These are phyloP conservation scores for Drymonia ruficornis DNA, from an alignment of 2,888 invertebrate species.

Conservation along the genomic window DNA sequence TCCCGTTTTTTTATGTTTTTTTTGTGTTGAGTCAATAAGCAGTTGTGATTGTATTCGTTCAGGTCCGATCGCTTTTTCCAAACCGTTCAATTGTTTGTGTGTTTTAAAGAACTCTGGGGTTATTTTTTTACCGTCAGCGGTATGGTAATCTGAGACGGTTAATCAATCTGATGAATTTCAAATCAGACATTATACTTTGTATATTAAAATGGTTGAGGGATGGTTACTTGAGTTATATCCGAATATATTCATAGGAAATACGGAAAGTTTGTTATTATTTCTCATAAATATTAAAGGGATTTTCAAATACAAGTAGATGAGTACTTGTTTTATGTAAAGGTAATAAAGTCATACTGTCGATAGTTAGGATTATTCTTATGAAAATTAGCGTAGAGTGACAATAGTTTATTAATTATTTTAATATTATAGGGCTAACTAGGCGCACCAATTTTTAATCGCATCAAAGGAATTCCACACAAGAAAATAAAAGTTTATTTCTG, in stretches of 20 bases:
- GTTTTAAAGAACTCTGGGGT: slow-evolving; percentile 70
- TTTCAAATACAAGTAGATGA: not conserved
- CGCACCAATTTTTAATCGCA: too few species aligned
- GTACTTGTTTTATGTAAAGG: not conserved
- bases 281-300: slow-evolving; percentile 1
- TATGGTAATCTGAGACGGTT: slow-evolving; percentile 70
- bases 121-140: slow-evolving; percentile 51
- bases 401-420: too few species aligned
- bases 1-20: slow-evolving; percentile 82
- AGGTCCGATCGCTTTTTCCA: slow-evolving; percentile 77
- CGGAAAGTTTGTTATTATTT: slow-evolving; percentile 2
- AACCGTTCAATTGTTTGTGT: slow-evolving; percentile 77
- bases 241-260: slow-evolving; percentile 6
- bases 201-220: slow-evolving; percentile 40
- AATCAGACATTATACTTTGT: slow-evolving; percentile 46
- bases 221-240: slow-evolving; percentile 17
- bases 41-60: slow-evolving; percentile 83
- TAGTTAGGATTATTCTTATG: too few species aligned
- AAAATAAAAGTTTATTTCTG: too few species aligned
- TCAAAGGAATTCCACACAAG: too few species aligned
- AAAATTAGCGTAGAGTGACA: too few species aligned
- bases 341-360: too few species aligned
- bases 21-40: slow-evolving; percentile 84
- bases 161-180: slow-evolving; percentile 75
- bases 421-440: too few species aligned